These are phyloP conservation scores for Onychomys torridus DNA, from an alignment of 2,797 vertebrate species.

Conservation along the genomic window DNA sequence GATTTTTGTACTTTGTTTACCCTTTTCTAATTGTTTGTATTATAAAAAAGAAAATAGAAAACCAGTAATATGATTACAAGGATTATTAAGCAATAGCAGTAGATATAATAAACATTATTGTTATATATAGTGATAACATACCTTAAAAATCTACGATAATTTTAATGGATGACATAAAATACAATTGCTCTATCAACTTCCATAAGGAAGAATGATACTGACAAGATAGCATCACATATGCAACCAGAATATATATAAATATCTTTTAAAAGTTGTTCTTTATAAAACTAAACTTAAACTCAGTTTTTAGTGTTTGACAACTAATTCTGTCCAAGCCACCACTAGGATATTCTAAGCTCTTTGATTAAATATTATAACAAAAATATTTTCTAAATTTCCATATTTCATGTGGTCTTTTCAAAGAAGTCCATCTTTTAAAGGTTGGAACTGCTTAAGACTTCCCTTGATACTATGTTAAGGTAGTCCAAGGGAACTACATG, in stretches of 20 bases:
- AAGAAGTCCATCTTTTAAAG: slow-evolving; percentile 44
- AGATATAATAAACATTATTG: slow-evolving; percentile 59
- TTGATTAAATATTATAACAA: slow-evolving; percentile 27
- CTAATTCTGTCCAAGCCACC: slow-evolving; percentile 7
- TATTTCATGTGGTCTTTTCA: background rate
- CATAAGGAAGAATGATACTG: background rate
- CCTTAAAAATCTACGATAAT: slow-evolving; percentile 71
- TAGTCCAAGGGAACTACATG: slow-evolving; percentile 12
- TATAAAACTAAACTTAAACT: slow-evolving; percentile 34
- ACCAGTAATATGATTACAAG: slow-evolving; percentile 69
- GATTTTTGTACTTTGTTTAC: slow-evolving; percentile 56
- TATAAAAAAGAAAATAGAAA: slow-evolving; percentile 62
- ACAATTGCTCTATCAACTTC: slow-evolving; percentile 51
- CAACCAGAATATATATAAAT: slow-evolving; percentile 62
- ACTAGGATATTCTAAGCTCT: slow-evolving; percentile 14
- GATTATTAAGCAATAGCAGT: slow-evolving; percentile 49
- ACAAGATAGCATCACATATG: background rate
- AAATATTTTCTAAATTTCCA: slow-evolving; percentile 23
- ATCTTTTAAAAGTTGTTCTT: background rate
- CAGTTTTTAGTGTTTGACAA: slow-evolving; percentile 54
- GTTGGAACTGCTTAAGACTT: background rate
- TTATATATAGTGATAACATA: slow-evolving; percentile 56
- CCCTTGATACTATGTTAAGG: slow-evolving; percentile 4
- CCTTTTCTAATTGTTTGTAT: slow-evolving; percentile 55
- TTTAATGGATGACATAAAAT: slow-evolving; percentile 73